Evolutionary conservation across 2,888 invertebrate species (phyloP).

Genomic region (Abrostola tripartita): DNA sequence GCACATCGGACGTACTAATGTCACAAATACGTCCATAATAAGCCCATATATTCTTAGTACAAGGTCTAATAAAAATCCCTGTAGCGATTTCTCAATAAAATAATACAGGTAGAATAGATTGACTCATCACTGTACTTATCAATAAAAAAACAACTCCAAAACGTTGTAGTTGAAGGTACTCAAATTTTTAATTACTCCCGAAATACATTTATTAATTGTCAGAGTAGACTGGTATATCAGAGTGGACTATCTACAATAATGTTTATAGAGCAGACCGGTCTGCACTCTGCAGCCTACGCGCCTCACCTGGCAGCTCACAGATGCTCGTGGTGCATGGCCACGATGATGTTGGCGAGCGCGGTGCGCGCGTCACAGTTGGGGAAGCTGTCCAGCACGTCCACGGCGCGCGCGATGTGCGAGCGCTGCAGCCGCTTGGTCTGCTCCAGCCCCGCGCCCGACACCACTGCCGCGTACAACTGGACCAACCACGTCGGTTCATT

Average conservation of each 20-base stretch:
- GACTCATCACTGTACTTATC: neutral
- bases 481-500: neutral
- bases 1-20: too few species aligned
- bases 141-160: neutral
- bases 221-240: too few species aligned
- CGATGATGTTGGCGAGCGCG: slow-evolving; percentile 95
- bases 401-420: slow-evolving; percentile 92
- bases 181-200: neutral
- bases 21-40: too few species aligned
- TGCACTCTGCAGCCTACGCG: neutral
- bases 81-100: slow-evolving; percentile 5
- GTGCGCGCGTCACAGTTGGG: slow-evolving; percentile 94
- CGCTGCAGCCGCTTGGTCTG: slow-evolving; percentile 92
- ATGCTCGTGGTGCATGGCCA: slow-evolving; percentile 92
- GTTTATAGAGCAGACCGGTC: too few species aligned
- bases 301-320: slow-evolving; percentile 46
- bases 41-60: slow-evolving; percentile 7
- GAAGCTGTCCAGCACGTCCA: slow-evolving; percentile 92
- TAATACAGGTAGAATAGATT: slow-evolving; percentile 3
- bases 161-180: neutral
- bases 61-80: neutral
- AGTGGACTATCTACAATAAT: too few species aligned
- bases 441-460: slow-evolving; percentile 91
- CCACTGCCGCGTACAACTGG: slow-evolving; percentile 88
- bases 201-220: too few species aligned